These are phyloP conservation scores for Argentina silus DNA, from an alignment of 2,797 vertebrate genomes.

Conservation along the genomic window DNA sequence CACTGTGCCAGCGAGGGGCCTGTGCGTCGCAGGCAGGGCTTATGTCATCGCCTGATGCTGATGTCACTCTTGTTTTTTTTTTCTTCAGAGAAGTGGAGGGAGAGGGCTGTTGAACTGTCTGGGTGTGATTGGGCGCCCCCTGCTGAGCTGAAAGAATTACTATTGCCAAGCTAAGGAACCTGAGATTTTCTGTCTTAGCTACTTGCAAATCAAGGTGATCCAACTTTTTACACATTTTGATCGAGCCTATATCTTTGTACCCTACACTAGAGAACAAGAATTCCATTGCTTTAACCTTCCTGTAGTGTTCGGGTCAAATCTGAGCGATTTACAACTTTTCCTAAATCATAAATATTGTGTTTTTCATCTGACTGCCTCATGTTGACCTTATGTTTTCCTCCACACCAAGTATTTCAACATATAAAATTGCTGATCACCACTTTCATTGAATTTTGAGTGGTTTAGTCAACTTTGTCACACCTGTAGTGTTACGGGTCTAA, in stretches of 20 bases:
- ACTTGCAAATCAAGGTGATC: conserved; percentile 62
- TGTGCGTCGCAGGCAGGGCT: conserved; percentile 28
- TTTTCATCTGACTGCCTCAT: too few species aligned
- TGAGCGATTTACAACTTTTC: too few species aligned
- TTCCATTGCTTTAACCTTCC: too few species aligned
- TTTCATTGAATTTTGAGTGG: too few species aligned
- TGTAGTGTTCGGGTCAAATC: too few species aligned
- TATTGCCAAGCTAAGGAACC: conserved; percentile 31
- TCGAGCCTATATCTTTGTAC: neutral
- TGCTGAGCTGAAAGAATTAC: conserved; percentile 53
- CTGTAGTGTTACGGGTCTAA: too few species aligned
- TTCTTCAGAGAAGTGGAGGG: conserved; percentile 51
- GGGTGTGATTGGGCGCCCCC: conserved; percentile 66
- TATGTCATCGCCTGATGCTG: conserved; percentile 65
- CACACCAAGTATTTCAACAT: too few species aligned
- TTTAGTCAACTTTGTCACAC: too few species aligned
- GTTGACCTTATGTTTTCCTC: too few species aligned
- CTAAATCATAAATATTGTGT: too few species aligned
- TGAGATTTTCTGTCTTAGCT: conserved; percentile 35
- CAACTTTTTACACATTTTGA: neutral
- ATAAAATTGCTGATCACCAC: too few species aligned
- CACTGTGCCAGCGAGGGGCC: conserved; percentile 33
- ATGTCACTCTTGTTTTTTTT: conserved; percentile 48
- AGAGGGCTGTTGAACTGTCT: conserved; percentile 50
- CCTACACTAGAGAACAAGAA: neutral